phyloP scores from a whole-genome alignment of 2,113 vertebrate species.

The Dunckerocampus dactyliophorus region DNA sequence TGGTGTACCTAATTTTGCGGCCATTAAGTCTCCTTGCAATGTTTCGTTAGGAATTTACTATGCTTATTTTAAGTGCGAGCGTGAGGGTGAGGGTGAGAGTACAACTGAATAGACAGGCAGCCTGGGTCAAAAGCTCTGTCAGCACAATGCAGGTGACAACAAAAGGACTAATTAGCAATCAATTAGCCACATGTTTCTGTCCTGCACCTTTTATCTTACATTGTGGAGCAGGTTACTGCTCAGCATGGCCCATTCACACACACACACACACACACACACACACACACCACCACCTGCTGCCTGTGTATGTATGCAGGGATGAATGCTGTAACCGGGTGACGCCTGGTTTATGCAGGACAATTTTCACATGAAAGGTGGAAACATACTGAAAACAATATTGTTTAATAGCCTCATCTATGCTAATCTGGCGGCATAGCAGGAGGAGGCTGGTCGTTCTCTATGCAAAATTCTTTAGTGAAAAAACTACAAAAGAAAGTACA shows the following conservation, averaged over 20 bases:
- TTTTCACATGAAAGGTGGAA: neutral
- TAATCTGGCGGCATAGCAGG: constrained; percentile 13
- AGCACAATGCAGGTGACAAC: constrained; percentile 58
- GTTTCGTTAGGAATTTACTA: constrained; percentile 42
- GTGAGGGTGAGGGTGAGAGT: constrained; percentile 28
- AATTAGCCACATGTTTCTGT: constrained; percentile 84
- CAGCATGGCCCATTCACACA: constrained; percentile 53
- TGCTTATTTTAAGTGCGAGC: constrained; percentile 17
- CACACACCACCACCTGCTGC: constrained; percentile 49
- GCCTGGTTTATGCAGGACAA: constrained; percentile 25
- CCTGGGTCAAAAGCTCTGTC: constrained; percentile 53
- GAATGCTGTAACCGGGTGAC: constrained; percentile 46
- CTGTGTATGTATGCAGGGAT: constrained; percentile 30
- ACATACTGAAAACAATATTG: constrained; percentile 5
- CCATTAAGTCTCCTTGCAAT: constrained; percentile 16
- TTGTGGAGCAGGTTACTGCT: constrained; percentile 69
- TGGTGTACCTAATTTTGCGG: neutral
- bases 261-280: constrained; percentile 33
- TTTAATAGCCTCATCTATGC: constrained; percentile 46
- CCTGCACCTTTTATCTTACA: constrained; percentile 77
- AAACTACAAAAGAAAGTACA: too few species aligned
- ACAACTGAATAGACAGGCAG: constrained; percentile 63
- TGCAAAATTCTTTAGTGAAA: too few species aligned
- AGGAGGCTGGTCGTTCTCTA: too few species aligned
- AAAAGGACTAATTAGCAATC: constrained; percentile 87